Evolutionary conservation across 2,797 vertebrate genomes (phyloP).

Genomic region (Danio tinwini): DNA sequence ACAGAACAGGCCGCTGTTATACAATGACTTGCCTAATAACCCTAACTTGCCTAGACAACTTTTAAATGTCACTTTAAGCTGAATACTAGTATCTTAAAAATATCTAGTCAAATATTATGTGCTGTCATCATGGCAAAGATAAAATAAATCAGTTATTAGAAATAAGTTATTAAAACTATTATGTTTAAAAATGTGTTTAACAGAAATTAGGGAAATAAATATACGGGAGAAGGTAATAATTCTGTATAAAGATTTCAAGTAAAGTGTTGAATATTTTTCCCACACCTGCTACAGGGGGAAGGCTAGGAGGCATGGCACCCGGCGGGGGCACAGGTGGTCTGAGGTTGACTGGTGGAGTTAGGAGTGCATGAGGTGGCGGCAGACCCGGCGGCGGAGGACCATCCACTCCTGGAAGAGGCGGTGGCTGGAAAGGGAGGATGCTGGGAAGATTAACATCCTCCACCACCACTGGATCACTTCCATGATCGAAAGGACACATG

Average conservation of each 20-base stretch:
- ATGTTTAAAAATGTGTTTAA: too few species aligned
- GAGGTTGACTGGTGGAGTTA: conserved; percentile 91
- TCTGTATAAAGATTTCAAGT: neutral
- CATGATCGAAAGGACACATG: conserved; percentile 97
- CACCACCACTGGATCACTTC: conserved; percentile 96
- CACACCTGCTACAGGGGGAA: conserved; percentile 93
- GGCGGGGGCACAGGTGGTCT: conserved; percentile 93
- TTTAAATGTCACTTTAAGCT: too few species aligned
- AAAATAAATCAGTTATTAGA: too few species aligned
- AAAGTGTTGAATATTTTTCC: neutral
- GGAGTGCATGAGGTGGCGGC: conserved; percentile 89
- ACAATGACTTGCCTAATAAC: too few species aligned
- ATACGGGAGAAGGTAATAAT: too few species aligned
- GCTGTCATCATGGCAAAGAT: too few species aligned
- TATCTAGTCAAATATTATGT: too few species aligned
- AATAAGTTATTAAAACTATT: neutral
- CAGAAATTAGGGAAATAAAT: too few species aligned
- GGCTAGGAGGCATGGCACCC: conserved; percentile 90
- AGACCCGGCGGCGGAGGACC: conserved; percentile 90
- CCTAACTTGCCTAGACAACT: too few species aligned
- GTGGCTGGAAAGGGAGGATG: conserved; percentile 94
- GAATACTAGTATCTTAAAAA: too few species aligned
- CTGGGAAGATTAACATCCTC: conserved; percentile 96
- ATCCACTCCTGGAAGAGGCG: conserved; percentile 91
- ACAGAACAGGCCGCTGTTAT: too few species aligned